These are phyloP conservation scores for Sycobia sp. DNA, from an alignment of 1,140 invertebrate genomes.

Conservation along the genomic window DNA sequence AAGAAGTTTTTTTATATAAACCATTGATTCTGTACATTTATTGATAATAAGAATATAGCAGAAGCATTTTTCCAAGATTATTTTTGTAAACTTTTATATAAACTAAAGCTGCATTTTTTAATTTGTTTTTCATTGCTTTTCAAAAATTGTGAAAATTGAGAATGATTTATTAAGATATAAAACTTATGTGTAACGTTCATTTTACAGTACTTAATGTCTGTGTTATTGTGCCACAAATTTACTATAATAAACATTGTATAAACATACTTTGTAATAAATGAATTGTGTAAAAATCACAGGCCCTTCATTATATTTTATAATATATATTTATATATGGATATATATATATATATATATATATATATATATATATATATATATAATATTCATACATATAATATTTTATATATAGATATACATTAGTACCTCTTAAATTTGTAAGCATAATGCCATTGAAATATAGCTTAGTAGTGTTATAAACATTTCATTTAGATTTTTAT, in stretches of 20 bases:
- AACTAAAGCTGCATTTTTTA: slow-evolving; percentile 20
- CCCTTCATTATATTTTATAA: slow-evolving; percentile 27
- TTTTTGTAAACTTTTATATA: slow-evolving; percentile 26
- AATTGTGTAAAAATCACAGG: slow-evolving; percentile 31
- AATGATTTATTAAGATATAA: slow-evolving; percentile 12
- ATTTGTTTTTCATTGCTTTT: not conserved
- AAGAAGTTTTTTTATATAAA: slow-evolving; percentile 22
- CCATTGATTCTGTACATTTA: not conserved
- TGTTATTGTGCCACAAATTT: slow-evolving; percentile 44
- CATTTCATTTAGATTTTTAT: slow-evolving; percentile 29
- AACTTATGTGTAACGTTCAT: slow-evolving; percentile 26
- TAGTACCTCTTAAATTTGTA: slow-evolving; percentile 32
- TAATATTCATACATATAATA: too few relatives aligned
- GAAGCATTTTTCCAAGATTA: slow-evolving; percentile 14
- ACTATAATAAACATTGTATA: slow-evolving; percentile 40
- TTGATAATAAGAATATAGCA: slow-evolving; percentile 2
- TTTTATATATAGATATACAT: too few relatives aligned
- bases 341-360: too few relatives aligned
- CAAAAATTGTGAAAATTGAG: not conserved
- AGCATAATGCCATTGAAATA: slow-evolving; percentile 30
- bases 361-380: too few relatives aligned
- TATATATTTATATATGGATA: too few relatives aligned
- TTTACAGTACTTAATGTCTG: slow-evolving; percentile 32
- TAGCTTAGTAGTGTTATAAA: slow-evolving; percentile 25
- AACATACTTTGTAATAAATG: slow-evolving; percentile 44